These are phyloP conservation scores for Orchesellides sinensis DNA, from an alignment of 2,888 invertebrate species.

Conservation along the genomic window DNA sequence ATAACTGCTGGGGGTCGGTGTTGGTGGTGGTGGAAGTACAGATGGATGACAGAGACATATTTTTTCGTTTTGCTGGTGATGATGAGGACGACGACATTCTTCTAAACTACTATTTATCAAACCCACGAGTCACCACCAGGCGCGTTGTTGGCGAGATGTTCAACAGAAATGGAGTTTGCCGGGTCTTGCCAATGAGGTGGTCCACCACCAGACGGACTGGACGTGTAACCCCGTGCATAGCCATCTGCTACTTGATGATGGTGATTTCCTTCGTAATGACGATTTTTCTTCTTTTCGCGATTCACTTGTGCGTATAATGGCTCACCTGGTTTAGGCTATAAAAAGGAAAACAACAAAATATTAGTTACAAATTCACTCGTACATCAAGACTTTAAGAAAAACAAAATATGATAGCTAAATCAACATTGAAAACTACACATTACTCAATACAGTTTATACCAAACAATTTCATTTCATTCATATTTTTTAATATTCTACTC, in stretches of 20 bases:
- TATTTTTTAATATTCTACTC: no score
- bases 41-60: no score
- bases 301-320: constrained; percentile 84
- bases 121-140: constrained; percentile 75
- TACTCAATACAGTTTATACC: no score
- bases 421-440: no score
- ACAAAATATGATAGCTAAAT: no score
- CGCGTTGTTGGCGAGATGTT: constrained; percentile 69
- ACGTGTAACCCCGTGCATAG: constrained; percentile 68
- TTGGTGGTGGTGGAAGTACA: no score
- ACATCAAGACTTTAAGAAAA: no score
- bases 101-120: constrained; percentile 49
- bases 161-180: constrained; percentile 68
- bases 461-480: no score
- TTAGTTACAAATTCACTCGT: no score
- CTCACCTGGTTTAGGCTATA: constrained; percentile 80
- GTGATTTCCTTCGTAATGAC: constrained; percentile 75
- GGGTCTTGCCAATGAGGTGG: constrained; percentile 68
- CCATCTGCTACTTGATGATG: constrained; percentile 49
- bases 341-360: neutral
- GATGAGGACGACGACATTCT: constrained; percentile 7
- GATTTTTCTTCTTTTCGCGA: constrained; percentile 82
- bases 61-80: neutral
- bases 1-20: no score
- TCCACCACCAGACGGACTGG: constrained; percentile 68